Base-by-base conservation (phyloP, 2,797 vertebrate species). In the Squalus acanthias region DNA sequence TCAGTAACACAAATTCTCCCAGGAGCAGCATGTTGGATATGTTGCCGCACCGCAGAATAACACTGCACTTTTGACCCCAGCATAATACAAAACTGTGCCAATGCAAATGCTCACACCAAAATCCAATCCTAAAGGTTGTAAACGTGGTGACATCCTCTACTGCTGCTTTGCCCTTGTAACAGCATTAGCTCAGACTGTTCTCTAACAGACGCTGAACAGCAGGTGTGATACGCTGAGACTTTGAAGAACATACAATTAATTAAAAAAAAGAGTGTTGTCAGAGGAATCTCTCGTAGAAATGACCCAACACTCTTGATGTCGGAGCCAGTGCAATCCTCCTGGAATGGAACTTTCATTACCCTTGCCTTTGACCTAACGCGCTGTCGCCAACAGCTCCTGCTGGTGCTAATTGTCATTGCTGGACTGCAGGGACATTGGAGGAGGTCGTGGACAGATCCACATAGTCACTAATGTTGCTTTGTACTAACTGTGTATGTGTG, bases 61-160 rank as follows among this genome's bases (percentile, higher is more conserved):
- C 50, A 85, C 82, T 85, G 82, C 82, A 85, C 46, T 50, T 85
- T 85, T 85, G 82, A 85, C 82, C 82, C 46, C 82, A 85, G 82
- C 46, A 85, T 17, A 85, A 13, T 85, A 17, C 82, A 85, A 46
- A 85, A 85, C 82, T 85, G 82, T 85, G 82, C 82, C 82, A 85
- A 85, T 50, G 82, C 82, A 50, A 85, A 85, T 85, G 82, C 46
- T 85, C 82, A 85, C 82, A 85, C 82, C 82, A 85, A 85, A 67
- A 85, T 85, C 82, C 82, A 85, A 85, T 85, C 82, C 82, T 50
- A 85, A 85, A 85, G 82, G 82, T 85, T 85, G 82, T 85, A 50
- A 85, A 85, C 9, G 46, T 22, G 82, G 82, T 15, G 82, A 50
- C 82, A 85, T 85, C 82, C 82, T 85, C 82, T 20, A 85, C 82